Evolutionary conservation across 2,113 vertebrate genomes (phyloP).

Genomic region (Panthera tigris): DNA sequence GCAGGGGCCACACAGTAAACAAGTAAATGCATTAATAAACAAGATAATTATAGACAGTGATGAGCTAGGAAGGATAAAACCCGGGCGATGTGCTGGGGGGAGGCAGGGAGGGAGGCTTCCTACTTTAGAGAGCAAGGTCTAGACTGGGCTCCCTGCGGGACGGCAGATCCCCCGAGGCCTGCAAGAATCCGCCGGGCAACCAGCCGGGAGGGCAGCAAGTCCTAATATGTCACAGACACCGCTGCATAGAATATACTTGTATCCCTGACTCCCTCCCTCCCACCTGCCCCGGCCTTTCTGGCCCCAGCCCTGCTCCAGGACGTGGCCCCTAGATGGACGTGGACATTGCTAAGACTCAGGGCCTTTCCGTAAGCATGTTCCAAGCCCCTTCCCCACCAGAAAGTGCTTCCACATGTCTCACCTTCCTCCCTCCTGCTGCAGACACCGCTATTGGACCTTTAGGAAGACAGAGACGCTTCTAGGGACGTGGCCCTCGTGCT

Average conservation of each 20-base stretch:
- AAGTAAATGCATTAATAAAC: background rate
- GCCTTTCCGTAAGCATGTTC: accelerated
- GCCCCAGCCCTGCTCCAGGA: accelerated
- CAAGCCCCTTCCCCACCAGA: background rate
- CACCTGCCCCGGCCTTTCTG: background rate
- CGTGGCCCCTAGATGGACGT: accelerated
- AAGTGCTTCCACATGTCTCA: background rate
- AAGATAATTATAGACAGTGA: background rate
- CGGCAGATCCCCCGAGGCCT: background rate
- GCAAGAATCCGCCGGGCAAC: accelerated
- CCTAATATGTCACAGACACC: accelerated
- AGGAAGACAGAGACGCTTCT: background rate
- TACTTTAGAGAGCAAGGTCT: accelerated
- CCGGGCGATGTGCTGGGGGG: accelerated
- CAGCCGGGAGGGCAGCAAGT: background rate
- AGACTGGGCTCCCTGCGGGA: background rate
- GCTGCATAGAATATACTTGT: accelerated
- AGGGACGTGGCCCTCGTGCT: background rate
- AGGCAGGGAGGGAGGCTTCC: background rate
- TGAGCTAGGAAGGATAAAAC: no score
- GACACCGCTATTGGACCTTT: background rate
- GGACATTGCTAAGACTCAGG: background rate
- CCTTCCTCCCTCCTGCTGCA: background rate
- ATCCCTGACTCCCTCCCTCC: background rate
- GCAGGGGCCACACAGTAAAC: background rate